Evolutionary conservation across 2,113 vertebrate species (phyloP), one percentile per base, ranked within the genome.

Genomic region (Syngnathus floridae): DNA sequence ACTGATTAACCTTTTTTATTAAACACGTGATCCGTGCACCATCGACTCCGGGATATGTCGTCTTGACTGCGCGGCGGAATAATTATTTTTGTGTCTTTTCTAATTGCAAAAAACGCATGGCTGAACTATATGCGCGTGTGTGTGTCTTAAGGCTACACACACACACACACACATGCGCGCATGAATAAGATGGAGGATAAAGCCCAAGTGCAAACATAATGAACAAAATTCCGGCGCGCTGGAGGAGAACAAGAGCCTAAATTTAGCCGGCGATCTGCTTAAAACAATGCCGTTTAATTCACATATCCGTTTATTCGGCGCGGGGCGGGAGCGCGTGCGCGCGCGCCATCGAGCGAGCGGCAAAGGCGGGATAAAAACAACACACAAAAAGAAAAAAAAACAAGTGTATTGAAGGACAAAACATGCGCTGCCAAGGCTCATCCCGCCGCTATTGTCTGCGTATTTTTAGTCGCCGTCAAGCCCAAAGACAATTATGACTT

Each of bases 1-100:
- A 90, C 89, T 91, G 90, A 92, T 91, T 91, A 91, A 90, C 90
- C 90, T 92, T 91, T 88, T 91, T 91, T 89, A 91, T 90, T 87
- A 89, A 90, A 87, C 87, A 89, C 82, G 86, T 90, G 88, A 91
- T 90, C 90, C 88, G 85, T 90, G 89, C 87, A 88, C 90, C 85
- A 81, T 84, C 84, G 84, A 90, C 86, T 90, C 84, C 80, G 88
- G 88, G 87, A 91, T 86, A 87, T 85, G 88, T 90, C 80, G 84
- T 87, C 77, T 56, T 82, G 88, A 86, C 86, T 90, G 86, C 84
- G 81, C 84, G 71, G 85, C 77, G 76, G 87, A 90, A 88, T 91
- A 91, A 90, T 91, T 90, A 87, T 91, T 88, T 90, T 86, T 87
- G 84, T 89, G 88, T 91, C 88, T 91, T 90, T 91, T 90, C 80